These are phyloP conservation scores for Tenualosa thibaudeaui DNA, from an alignment of 2,797 vertebrate genomes.

Conservation along the genomic window DNA sequence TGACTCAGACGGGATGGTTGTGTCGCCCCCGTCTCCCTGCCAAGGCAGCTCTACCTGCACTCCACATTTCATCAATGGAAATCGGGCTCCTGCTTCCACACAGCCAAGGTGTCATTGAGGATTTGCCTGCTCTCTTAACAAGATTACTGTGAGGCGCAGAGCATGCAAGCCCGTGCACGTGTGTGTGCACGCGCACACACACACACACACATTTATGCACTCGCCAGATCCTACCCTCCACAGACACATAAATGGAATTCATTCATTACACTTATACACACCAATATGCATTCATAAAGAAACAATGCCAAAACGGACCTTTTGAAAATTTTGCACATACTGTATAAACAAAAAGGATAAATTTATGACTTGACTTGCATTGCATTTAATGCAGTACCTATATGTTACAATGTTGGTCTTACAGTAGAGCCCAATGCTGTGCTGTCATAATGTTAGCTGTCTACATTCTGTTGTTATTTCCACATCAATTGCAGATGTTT, in stretches of 20 bases:
- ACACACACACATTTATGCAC: not conserved
- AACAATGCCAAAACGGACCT: not conserved
- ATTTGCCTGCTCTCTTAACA: constrained; percentile 4
- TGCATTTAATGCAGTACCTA: too few species aligned
- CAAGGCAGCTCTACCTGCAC: not conserved
- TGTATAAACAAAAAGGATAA: not conserved
- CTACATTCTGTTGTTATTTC: too few species aligned
- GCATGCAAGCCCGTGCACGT: not conserved
- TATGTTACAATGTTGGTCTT: too few species aligned
- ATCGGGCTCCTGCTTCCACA: not conserved
- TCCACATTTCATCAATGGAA: constrained; percentile 19
- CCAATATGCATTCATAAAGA: not conserved
- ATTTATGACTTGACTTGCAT: too few species aligned
- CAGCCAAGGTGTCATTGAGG: constrained; percentile 21
- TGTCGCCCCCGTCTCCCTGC: not conserved
- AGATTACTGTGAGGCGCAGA: constrained; percentile 7
- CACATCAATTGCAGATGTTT: too few species aligned
- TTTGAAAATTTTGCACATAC: not conserved
- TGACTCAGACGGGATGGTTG: not conserved
- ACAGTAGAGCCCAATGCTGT: too few species aligned
- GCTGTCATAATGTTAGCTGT: too few species aligned
- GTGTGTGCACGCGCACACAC: not conserved
- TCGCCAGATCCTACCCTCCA: not conserved
- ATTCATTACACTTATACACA: not conserved
- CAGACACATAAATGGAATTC: not conserved